Conservation (phyloP, 2,797 vertebrate species). For the Diceros bicornis region DNA sequence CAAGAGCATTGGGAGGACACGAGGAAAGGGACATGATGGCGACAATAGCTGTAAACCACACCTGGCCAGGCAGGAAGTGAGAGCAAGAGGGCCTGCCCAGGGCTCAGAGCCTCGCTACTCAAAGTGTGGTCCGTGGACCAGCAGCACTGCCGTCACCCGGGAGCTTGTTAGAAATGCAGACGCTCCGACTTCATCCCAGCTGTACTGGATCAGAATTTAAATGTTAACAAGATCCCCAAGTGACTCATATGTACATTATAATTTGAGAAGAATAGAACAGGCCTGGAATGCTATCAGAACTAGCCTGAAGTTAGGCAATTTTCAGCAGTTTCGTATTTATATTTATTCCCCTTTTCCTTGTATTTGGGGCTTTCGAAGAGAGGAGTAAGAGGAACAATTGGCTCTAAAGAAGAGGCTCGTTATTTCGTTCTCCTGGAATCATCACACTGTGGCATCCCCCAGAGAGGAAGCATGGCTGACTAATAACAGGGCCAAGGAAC, state of each 20-base stretch:
- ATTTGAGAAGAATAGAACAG: neutral
- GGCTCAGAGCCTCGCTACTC: neutral
- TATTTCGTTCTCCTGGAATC: neutral
- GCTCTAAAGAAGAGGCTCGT: neutral
- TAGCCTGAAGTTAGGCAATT: neutral
- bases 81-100: neutral
- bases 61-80: neutral
- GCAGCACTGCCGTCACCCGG: no score
- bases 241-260: neutral
- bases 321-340: neutral
- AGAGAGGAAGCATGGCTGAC: neutral
- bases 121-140: neutral
- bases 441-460: rapidly evolving
- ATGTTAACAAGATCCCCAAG: neutral
- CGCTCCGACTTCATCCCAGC: no score
- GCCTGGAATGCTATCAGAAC: neutral
- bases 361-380: neutral
- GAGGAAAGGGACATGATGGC: neutral
- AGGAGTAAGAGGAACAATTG: neutral
- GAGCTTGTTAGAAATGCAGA: no score
- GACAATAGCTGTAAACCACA: neutral
- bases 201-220: no score
- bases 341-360: neutral
- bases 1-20: neutral
- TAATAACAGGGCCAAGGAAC: neutral